A percentile compares a stretch with the other conserved stretches of the same genome.
Evolutionary conservation across 2,888 invertebrate genomes (phyloP).

Genomic region (Zelleria hepariella): DNA sequence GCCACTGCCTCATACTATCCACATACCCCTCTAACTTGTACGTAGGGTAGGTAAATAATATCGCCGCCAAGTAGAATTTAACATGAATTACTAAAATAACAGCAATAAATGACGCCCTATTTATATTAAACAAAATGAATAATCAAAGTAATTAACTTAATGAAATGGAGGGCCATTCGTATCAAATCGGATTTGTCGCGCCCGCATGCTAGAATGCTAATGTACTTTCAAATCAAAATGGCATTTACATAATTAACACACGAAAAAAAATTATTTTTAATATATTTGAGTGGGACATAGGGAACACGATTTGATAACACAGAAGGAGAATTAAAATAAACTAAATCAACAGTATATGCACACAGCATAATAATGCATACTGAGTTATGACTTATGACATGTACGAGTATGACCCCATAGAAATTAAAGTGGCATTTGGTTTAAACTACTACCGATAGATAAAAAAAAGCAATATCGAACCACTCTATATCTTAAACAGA

Average conservation of each 20-base stretch:
- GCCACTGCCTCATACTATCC: too few species aligned
- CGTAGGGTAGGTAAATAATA: too few species aligned
- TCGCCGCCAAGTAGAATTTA: not conserved
- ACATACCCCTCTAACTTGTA: too few species aligned
- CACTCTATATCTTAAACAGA: too few species aligned
- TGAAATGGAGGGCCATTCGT: not conserved
- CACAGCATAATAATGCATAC: too few species aligned
- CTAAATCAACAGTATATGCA: too few species aligned
- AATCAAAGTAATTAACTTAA: not conserved
- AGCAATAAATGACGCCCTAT: not conserved
- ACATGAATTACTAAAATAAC: not conserved
- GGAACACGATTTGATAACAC: not conserved
- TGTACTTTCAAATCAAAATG: not conserved
- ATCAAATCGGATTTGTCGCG: not conserved
- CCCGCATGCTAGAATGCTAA: not conserved
- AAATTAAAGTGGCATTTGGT: too few species aligned
- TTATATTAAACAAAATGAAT: not conserved
- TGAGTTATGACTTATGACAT: too few species aligned
- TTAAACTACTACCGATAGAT: too few species aligned
- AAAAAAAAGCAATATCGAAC: too few species aligned
- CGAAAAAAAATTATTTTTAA: not conserved
- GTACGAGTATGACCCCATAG: too few species aligned
- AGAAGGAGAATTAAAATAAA: not conserved
- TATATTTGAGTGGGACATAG: not conserved
- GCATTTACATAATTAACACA: conserved; percentile 4